Evolutionary conservation across 1,140 invertebrate genomes (phyloP), one percentile per base, ranked within the genome.

Genomic region (Schlechtendalia chinensis): DNA sequence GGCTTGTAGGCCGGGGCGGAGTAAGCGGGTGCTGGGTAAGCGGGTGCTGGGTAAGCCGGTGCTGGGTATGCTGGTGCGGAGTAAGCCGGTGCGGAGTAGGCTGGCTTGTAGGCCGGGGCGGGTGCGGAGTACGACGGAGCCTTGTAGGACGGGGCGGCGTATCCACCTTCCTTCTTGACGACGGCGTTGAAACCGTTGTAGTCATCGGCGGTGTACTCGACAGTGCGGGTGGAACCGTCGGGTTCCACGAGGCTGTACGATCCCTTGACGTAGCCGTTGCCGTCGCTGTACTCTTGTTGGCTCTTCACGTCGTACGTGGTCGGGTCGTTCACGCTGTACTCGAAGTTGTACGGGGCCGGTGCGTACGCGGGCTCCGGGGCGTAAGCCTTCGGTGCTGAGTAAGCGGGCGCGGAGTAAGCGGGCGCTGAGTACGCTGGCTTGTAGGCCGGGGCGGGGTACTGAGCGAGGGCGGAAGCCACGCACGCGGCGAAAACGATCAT

Each of bases 171-270:
- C 32, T 67, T 81, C 86, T 80, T 83, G 83, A 83, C 82, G 5
- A 79, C 65, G 59, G 83, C 83, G 63, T 81, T 80, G 81, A 83
- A 83, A 47, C 83, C 83, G 77, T 81, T 72, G 67, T 75, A 47
- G 50, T 81, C 82, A 61, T 82, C 82, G 19, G 82, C 82, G 32
- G 63, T 80, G 82, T 91, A 91, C 67, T 90, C 88, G 22, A 91
- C 90, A 54, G 84, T 86, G 39, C 88, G 84, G 75, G 90, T 87
- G 45, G 90, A 89, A 19, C 88, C 88, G 67, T 89, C 88, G 19
- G 87, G 82, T 79, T 88, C 87, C 0, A 88, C 86, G 0, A 89
- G 85, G 50, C 81, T 83, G 82, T 85, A 85, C 10, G 77, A 81
- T 67, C 86, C 86, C 24, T 83, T 82, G 39, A 91, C 90, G 56